Conservation (phyloP, 1,140 invertebrate species). For the Apocrypta bakeri region DNA sequence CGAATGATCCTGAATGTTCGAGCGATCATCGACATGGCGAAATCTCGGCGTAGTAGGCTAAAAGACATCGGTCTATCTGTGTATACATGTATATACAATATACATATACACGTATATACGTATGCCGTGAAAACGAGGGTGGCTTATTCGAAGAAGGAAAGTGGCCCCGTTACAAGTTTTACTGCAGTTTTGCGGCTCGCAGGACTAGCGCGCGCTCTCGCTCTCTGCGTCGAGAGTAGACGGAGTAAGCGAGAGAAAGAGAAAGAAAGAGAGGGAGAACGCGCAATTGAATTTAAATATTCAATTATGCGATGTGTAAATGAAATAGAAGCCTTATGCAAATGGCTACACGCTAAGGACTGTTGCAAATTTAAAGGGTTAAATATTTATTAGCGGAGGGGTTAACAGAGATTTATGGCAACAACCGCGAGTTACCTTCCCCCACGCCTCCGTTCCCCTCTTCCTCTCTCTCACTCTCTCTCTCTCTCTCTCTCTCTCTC, state of each 20-base stretch:
- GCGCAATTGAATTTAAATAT: constrained; percentile 77
- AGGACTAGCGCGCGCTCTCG: background rate
- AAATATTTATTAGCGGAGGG: constrained; percentile 74
- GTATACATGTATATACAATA: background rate
- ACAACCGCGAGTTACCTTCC: constrained; percentile 38
- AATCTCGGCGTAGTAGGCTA: constrained; percentile 60
- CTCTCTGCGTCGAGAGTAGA: background rate
- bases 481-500: background rate
- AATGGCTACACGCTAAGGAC: constrained; percentile 75
- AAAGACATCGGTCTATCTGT: background rate
- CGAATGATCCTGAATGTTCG: constrained; percentile 55
- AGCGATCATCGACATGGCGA: constrained; percentile 33
- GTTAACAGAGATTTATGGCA: constrained; percentile 73
- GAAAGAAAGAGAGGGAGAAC: constrained; percentile 70
- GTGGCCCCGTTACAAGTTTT: constrained; percentile 76
- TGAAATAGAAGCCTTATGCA: constrained; percentile 79
- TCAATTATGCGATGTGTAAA: constrained; percentile 79
- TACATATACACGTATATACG: background rate
- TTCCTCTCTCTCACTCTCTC: constrained; percentile 7
- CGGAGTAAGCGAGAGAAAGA: background rate
- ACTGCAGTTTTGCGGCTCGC: constrained; percentile 75
- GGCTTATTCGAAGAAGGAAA: constrained; percentile 66
- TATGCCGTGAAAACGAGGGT: constrained; percentile 52
- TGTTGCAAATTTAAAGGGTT: constrained; percentile 76
- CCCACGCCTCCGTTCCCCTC: background rate